Evolutionary conservation across 1,140 invertebrate species (phyloP), one percentile per base, ranked within the genome.

Genomic region (Gonioctena quinquepunctata): DNA sequence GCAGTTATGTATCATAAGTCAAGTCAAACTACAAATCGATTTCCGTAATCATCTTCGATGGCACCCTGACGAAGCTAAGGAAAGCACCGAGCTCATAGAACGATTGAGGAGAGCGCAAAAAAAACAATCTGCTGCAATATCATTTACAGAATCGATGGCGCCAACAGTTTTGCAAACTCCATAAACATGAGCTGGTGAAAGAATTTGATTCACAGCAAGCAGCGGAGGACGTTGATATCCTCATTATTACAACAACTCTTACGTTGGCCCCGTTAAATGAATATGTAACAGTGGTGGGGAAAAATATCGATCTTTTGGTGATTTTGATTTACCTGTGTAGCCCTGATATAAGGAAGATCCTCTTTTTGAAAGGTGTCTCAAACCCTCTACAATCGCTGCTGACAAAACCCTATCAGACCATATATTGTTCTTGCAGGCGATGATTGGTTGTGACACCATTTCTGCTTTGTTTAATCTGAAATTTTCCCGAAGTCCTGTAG

Each of bases 1-100:
- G 23, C 63, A 8, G 63, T 66, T 54, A 66, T 66, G 42, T 66
- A 18, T n/a, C n/a, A n/a, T n/a, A n/a, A n/a, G n/a, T n/a, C n/a
- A n/a, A 66, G 19, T 52, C 7, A 13, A 3, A 54, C n/a, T n/a
- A 11, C 18, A 62, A 25, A 25, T 62, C 28, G 3, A 27, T 28
- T 28, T 3, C 7, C 2, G 21, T 18, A 11, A 7, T 6, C 7
- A 16, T 18, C 8, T 28, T 28, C 8, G 27, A 8, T 8, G 27
- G 27, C 27, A 28, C 27, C 27, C 27, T 8, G 27, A 28, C 7
- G 28, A 62, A 62, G 23, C 18, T 33, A 13, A 26, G 27, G 60
- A 27, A 28, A 28, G 60, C 26, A 62, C 60, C 28, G 28, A 62
- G 60, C 60, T 22, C 25, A 28, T 62, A 62, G 60, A 62, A 18